Evolutionary conservation across 2,888 invertebrate species (phyloP), one percentile per base, ranked within the genome.

Genomic region (Agrypnus murinus): DNA sequence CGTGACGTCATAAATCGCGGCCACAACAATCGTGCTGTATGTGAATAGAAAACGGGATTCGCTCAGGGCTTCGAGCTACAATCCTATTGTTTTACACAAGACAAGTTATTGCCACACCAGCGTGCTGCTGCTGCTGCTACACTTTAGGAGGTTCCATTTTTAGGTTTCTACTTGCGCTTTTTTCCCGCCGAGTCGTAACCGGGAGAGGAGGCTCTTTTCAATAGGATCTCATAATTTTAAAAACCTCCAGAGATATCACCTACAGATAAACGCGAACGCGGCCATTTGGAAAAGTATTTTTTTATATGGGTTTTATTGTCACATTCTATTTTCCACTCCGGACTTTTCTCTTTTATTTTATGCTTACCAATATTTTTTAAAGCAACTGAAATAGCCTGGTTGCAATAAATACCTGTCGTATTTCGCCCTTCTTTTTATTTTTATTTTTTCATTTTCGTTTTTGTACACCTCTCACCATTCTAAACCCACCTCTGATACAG

Each of bases 1-100:
- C 69, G 77, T 80, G 79, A 80, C 79, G 79, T 80, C 80, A 80
- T 80, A 80, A 80, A 80, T 80, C 79, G 80, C 78, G 72, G 69
- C 76, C 74, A 76, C 78, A 78, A 77, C 78, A 80, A 79, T 78
- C 78, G 77, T 68, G 68, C 67, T 71, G 72, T 69, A 74, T 75
- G 72, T 71, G 76, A 77, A 77, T 75, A 71, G 77, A 78, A 77
- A 76, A 74, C 74, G 72, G 73, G 71, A 75, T 71, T 65, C 65
- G 68, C 65, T 59, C 65, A 57, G 67, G 12, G 62, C 43, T 45
- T 31, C 65, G 53, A 60, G 68, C 67, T 68, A 53, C 63, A 65
- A 65, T 72, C 65, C 69, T 63, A 72, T 72, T 72, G 72, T 72
- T 72, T 72, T 72, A 72, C 59, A 65, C 64, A 71, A 71, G 71